A percentile compares a stretch with the other conserved stretches of the same genome.
phyloP scores from a whole-genome alignment of 2,888 invertebrate genomes.

The Drosophila paranaensis region DNA sequence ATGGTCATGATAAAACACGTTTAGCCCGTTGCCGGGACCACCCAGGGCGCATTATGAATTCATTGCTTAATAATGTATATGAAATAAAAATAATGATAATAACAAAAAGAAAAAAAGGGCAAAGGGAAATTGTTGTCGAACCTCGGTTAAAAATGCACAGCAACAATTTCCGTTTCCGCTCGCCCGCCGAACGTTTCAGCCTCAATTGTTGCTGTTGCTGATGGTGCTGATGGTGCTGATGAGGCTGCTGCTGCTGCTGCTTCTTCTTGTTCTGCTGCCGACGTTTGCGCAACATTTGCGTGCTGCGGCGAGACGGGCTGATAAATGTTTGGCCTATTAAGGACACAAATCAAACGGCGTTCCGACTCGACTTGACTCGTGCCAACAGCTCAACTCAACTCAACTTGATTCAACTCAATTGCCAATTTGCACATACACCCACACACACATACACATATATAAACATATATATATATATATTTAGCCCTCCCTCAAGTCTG shows the following conservation, averaged over 20 bases:
- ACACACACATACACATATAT: background rate
- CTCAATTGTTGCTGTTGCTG: conserved; percentile 55
- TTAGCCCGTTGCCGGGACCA: conserved; percentile 37
- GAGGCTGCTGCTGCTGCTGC: background rate
- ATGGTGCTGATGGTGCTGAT: background rate
- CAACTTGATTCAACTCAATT: conserved; percentile 52
- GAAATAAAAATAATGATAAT: conserved; percentile 2
- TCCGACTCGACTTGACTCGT: conserved; percentile 15
- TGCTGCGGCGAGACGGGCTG: conserved; percentile 8
- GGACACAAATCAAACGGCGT: conserved; percentile 63
- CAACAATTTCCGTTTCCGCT: conserved; percentile 78
- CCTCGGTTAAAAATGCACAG: conserved; percentile 78
- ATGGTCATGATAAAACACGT: conserved; percentile 44
- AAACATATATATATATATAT: background rate
- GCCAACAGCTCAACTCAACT: conserved; percentile 46
- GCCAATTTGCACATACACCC: conserved; percentile 39
- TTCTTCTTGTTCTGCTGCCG: conserved; percentile 14
- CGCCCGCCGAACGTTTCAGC: conserved; percentile 51
- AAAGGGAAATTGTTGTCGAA: conserved; percentile 54
- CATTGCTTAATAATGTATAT: conserved; percentile 60
- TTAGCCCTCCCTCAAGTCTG: conserved; percentile 41
- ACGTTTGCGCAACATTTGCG: conserved; percentile 62
- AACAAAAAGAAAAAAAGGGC: conserved; percentile 10
- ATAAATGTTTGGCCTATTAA: conserved; percentile 68
- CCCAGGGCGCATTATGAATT: conserved; percentile 56